Evolutionary conservation across 1,140 invertebrate species (phyloP), one percentile per base, ranked within the genome.

Genomic region (Pinna nobilis): DNA sequence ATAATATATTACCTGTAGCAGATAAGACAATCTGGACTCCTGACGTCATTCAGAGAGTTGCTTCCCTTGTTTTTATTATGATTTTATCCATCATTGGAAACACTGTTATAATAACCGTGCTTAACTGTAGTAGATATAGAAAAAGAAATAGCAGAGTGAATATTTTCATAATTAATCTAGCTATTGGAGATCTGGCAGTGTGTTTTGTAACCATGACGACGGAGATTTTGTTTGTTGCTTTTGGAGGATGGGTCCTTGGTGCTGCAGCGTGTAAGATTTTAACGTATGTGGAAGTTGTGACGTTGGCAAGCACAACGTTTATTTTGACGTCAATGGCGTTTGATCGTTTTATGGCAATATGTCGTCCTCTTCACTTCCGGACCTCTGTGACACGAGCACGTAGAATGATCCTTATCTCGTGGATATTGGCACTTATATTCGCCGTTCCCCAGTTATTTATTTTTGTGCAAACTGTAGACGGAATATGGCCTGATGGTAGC

Each of bases 391-490:
- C 85, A 1, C 74, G 82, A 60, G 85, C 84, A 25, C 79, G 84
- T 61, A 81, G 76, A 23, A 88, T 89, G 65, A 88, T 91, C 3
- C 55, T 76, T 0, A 49, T 80, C 1, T 88, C 90, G n/a, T 91
- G 90, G 90, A 35, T 85, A 0, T 77, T 86, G 32, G 89, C 90
- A 23, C 87, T 90, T 57, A 60, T 90, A 5, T 85, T 89, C 50
- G 88, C 90, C 11, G 71, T 88, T 20, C 90, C 90, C 0, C 88
- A 91, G 50, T 77, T 90, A 1, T 88, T 90, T 66, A 90, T 91
- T 51, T 91, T 90, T 68, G 82, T 84, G 30, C 78, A 86, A 77
- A n/a, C n/a, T n/a, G n/a, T n/a, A n/a, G n/a, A n/a, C n/a, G n/a
- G n/a, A n/a, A n/a, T n/a, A n/a, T n/a, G n/a, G n/a, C n/a, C n/a